These are phyloP conservation scores for Tinea pellionella DNA, from an alignment of 2,888 invertebrate genomes.

Conservation along the genomic window DNA sequence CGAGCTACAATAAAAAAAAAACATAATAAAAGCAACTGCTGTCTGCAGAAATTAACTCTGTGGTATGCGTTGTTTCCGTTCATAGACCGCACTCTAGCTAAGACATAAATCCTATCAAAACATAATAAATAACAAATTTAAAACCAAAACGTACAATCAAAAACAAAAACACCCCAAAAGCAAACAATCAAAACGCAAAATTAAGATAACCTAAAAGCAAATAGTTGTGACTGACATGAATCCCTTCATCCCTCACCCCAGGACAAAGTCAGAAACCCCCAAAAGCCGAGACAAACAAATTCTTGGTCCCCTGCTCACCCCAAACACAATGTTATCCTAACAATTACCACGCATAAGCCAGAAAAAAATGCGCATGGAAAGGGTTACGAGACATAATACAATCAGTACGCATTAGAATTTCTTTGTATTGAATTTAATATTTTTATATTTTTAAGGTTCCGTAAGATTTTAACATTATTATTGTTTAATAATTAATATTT, in stretches of 20 bases:
- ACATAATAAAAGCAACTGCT: no score
- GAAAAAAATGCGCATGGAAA: conserved; percentile 21
- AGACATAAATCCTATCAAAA: no score
- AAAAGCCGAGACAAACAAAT: conserved; percentile 17
- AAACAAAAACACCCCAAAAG: not conserved
- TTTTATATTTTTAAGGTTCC: conserved; percentile 8
- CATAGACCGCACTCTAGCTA: no score
- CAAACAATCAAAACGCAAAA: not conserved
- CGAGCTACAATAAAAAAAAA: no score
- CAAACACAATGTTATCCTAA: conserved; percentile 23
- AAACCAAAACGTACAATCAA: not conserved
- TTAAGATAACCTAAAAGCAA: not conserved
- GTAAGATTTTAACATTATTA: not conserved
- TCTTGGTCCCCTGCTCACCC: conserved; percentile 19
- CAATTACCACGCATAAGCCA: conserved; percentile 27
- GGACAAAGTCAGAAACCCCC: not conserved
- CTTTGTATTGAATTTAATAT: conserved; percentile 20
- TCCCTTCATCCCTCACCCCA: not conserved
- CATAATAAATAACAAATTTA: not conserved
- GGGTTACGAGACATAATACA: conserved; percentile 23
- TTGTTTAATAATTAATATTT: no score
- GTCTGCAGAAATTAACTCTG: no score
- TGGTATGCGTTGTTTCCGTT: no score
- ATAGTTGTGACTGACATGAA: not conserved
- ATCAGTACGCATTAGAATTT: conserved; percentile 19